Percentiles rank a stretch among this genome's conserved stretches.
Conservation (phyloP, 2,113 vertebrate genomes). For the Notechis scutatus region DNA sequence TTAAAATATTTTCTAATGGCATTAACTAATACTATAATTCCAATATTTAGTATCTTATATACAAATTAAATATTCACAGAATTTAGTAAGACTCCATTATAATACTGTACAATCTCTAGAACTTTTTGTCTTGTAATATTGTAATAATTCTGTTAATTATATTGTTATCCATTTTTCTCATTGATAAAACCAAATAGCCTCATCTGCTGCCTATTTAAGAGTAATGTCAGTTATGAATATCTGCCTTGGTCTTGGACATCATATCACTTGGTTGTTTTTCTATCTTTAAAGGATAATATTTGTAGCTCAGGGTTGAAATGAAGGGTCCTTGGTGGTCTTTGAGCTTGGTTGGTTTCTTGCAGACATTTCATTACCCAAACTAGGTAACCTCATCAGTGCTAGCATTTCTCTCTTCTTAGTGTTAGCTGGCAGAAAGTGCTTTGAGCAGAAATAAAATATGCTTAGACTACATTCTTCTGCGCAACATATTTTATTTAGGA, state of each 20-base stretch:
- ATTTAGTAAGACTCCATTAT: neutral
- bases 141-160: neutral
- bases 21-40: neutral
- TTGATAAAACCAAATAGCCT: neutral
- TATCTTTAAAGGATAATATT: neutral
- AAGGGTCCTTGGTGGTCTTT: neutral
- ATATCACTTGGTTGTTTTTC: neutral
- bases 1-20: neutral
- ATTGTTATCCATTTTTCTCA: neutral
- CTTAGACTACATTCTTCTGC: neutral
- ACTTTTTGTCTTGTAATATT: neutral
- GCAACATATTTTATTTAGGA: neutral
- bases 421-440: neutral
- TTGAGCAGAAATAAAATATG: neutral
- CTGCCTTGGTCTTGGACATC: neutral
- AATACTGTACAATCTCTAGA: neutral
- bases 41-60: neutral
- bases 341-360: neutral
- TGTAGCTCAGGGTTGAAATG: neutral
- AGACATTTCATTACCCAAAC: neutral
- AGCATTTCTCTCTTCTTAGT: neutral
- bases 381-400: neutral
- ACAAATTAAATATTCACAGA: neutral
- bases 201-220: neutral
- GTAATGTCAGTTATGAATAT: neutral